Conservation (phyloP, 2,888 invertebrate genomes). For the Cremastobaeus sp. region DNA sequence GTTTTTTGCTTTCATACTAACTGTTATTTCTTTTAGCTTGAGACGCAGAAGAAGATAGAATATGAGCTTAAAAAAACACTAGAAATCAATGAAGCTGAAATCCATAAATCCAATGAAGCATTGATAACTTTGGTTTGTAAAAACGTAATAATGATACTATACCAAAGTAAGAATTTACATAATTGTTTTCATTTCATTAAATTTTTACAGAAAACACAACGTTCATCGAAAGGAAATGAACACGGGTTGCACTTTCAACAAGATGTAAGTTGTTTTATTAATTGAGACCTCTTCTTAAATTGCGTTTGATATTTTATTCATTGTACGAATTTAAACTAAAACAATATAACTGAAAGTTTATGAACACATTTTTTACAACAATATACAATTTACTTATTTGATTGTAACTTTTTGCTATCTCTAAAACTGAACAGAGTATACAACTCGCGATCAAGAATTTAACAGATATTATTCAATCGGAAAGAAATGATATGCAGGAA, state of each 20-base stretch:
- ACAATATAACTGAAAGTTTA: neutral
- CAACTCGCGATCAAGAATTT: constrained; percentile 66
- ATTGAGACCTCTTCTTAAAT: neutral
- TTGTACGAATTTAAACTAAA: no score
- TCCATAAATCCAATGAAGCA: constrained; percentile 64
- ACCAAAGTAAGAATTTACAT: neutral
- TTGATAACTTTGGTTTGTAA: constrained; percentile 65
- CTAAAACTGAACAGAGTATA: constrained; percentile 61
- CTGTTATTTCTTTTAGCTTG: no score
- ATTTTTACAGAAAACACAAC: constrained; percentile 18
- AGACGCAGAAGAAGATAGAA: constrained; percentile 66
- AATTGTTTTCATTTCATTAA: constrained; percentile 5
- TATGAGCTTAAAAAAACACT: constrained; percentile 63
- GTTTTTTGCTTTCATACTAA: no score
- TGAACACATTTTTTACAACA: neutral
- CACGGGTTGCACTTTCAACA: constrained; percentile 13
- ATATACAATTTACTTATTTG: constrained; percentile 17
- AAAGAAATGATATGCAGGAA: constrained; percentile 65
- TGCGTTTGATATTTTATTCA: no score
- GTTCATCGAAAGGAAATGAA: constrained; percentile 10
- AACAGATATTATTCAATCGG: constrained; percentile 66
- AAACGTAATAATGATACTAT: neutral
- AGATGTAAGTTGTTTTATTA: constrained; percentile 19
- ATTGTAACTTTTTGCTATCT: constrained; percentile 32
- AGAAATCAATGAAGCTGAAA: constrained; percentile 64